phyloP scores from a whole-genome alignment of 1,140 invertebrate genomes.

The Plodia interpunctella region DNA sequence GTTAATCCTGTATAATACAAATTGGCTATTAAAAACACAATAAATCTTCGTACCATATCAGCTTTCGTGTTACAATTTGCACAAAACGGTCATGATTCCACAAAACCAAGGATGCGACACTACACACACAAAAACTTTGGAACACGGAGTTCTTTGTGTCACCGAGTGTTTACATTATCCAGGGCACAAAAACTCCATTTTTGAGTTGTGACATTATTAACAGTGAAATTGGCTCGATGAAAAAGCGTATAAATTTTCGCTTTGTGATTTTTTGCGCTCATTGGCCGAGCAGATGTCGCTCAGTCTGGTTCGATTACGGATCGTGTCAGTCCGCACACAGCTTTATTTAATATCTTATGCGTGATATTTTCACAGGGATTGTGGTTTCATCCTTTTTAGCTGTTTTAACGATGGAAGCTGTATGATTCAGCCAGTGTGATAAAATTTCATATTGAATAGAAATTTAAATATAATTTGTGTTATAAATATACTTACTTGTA shows the following conservation, averaged over 20 bases:
- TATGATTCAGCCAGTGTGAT: not conserved
- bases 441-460: no score
- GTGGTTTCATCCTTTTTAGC: constrained; percentile 23
- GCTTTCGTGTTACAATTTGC: not conserved
- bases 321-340: constrained; percentile 41
- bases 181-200: constrained; percentile 39
- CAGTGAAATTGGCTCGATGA: constrained; percentile 55
- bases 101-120: constrained; percentile 33
- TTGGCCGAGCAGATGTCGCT: constrained; percentile 44
- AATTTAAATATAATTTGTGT: no score
- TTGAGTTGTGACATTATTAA: constrained; percentile 61
- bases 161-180: constrained; percentile 51
- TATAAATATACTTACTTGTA: no score
- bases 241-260: constrained; percentile 35
- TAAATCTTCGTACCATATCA: not conserved
- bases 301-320: constrained; percentile 46
- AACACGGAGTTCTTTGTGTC: constrained; percentile 33
- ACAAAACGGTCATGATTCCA: constrained; percentile 16
- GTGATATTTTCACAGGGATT: constrained; percentile 40
- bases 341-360: constrained; percentile 50
- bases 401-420: constrained; percentile 1
- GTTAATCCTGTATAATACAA: not conserved
- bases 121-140: constrained; percentile 28
- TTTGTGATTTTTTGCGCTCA: constrained; percentile 43
- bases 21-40: constrained; percentile 2